Conservation (phyloP, 2,797 vertebrate species). For the Sebastolobus altivelis region DNA sequence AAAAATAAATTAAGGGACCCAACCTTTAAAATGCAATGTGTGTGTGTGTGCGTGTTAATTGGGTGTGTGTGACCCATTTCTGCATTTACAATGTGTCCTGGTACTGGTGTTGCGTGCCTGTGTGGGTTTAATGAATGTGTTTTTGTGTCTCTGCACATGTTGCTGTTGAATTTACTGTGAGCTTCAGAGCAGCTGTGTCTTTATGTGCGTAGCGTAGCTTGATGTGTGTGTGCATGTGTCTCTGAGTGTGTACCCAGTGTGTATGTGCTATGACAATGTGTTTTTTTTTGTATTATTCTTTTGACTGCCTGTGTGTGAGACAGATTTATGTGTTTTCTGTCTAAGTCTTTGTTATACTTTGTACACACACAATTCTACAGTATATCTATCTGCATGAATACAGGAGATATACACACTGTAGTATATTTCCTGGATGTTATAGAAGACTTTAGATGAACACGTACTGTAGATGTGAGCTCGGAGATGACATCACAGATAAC, state of each 20-base stretch:
- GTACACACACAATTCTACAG: background rate
- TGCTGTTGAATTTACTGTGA: conserved; percentile 2
- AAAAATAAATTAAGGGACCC: no score
- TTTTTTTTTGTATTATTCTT: background rate
- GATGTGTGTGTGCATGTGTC: background rate
- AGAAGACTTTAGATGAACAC: background rate
- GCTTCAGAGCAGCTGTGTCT: conserved; percentile 4
- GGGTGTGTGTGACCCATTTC: conserved; percentile 28
- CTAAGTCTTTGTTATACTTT: background rate
- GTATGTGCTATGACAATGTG: background rate
- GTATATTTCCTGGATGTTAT: no score
- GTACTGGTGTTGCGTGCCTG: background rate
- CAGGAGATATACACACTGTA: background rate
- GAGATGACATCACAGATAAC: conserved; percentile 12
- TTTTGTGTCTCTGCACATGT: conserved; percentile 10
- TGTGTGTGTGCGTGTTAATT: conserved; percentile 4
- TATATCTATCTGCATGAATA: background rate
- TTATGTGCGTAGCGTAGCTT: background rate
- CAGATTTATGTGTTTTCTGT: background rate
- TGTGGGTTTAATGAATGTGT: conserved; percentile 22
- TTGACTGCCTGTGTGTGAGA: background rate
- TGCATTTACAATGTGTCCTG: conserved; percentile 23
- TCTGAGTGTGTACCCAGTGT: background rate
- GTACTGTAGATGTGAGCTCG: background rate
- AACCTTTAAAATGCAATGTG: background rate